Conservation (phyloP, 2,797 vertebrate species). For the Anguilla megastoma region DNA sequence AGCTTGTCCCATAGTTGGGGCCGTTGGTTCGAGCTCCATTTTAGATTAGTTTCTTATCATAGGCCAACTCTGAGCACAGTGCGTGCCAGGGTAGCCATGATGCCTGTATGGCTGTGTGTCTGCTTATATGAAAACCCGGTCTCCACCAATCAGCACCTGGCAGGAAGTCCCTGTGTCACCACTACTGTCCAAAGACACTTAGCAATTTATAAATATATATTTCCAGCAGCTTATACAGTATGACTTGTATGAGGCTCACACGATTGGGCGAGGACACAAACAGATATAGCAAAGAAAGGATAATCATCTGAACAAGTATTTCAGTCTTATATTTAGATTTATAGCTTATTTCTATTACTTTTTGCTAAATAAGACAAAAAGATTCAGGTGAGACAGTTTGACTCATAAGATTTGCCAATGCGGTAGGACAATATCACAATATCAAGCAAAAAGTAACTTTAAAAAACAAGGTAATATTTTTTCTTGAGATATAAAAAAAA, state of each 20-base stretch:
- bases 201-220: constrained; percentile 51
- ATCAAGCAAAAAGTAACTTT: too few species aligned
- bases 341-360: neutral
- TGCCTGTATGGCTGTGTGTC: constrained; percentile 31
- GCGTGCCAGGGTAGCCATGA: constrained; percentile 32
- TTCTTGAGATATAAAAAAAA: too few species aligned
- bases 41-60: constrained; percentile 24
- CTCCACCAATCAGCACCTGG: constrained; percentile 43
- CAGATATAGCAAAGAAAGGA: constrained; percentile 24
- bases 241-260: constrained; percentile 35
- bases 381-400: neutral
- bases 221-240: constrained; percentile 41
- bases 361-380: too few species aligned
- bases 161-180: constrained; percentile 57
- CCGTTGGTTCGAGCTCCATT: neutral
- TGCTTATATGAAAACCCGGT: constrained; percentile 45
- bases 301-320: constrained; percentile 17
- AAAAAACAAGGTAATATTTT: too few species aligned
- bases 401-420: neutral
- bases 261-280: constrained; percentile 13
- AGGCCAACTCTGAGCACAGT: constrained; percentile 17
- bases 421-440: too few species aligned
- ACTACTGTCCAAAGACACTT: constrained; percentile 49
- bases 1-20: neutral
- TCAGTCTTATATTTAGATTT: neutral